These are phyloP conservation scores for Schizaphis graminum DNA, from an alignment of 2,888 invertebrate species.

Conservation along the genomic window DNA sequence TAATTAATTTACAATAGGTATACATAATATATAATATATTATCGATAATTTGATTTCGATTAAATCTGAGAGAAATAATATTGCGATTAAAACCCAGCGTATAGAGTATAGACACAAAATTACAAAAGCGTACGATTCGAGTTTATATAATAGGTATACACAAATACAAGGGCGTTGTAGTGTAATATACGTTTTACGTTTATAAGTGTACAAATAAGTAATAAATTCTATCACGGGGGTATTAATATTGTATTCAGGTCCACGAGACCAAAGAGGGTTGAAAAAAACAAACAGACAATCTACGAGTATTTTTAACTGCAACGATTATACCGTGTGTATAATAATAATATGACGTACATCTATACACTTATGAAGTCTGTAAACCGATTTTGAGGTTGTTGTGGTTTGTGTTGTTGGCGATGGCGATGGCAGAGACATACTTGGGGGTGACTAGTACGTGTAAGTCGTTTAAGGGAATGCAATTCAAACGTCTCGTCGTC, in stretches of 20 bases:
- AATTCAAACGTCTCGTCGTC: slow-evolving; percentile 51
- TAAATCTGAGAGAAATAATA: not conserved
- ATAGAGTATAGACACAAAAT: not conserved
- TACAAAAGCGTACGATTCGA: not conserved
- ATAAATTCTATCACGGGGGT: not conserved
- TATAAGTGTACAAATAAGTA: not conserved
- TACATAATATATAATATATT: not conserved
- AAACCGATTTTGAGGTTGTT: not conserved
- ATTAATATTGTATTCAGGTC: not conserved
- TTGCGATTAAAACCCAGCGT: not conserved
- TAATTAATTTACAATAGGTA: not conserved
- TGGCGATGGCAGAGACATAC: not conserved
- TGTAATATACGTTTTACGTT: not conserved
- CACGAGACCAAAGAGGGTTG: not conserved
- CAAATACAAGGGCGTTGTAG: not conserved
- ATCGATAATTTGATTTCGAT: not conserved
- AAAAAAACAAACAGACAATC: not conserved
- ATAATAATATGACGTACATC: slow-evolving; percentile 7
- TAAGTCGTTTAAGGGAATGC: slow-evolving; percentile 31
- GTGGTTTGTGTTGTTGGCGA: not conserved
- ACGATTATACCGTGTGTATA: not conserved
- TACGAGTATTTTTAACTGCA: not conserved
- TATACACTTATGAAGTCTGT: not conserved
- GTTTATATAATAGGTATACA: not conserved
- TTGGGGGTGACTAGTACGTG: not conserved